Percentiles rank a stretch among this genome's conserved stretches.
Evolutionary conservation across 2,113 vertebrate species (phyloP).

Genomic region (Atractosteus spatula): DNA sequence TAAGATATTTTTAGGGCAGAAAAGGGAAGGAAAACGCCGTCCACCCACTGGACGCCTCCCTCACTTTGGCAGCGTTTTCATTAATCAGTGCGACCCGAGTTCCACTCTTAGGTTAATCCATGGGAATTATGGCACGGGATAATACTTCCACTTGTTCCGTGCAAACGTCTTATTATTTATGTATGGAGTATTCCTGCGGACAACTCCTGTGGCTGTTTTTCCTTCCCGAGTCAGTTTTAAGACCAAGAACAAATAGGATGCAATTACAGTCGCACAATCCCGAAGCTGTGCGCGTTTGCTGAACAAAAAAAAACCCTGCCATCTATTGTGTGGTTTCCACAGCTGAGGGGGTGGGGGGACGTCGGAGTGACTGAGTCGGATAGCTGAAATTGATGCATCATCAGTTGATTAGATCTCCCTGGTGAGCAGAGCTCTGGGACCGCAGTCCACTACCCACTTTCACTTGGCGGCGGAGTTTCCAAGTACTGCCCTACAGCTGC

Average conservation of each 20-base stretch:
- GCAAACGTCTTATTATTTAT: no score
- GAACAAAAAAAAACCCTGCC: background rate
- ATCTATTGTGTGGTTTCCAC: constrained; percentile 2
- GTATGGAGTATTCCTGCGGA: no score
- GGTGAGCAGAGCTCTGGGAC: background rate
- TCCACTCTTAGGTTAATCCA: no score
- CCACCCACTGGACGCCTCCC: background rate
- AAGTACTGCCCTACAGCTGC: background rate
- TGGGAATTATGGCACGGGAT: no score
- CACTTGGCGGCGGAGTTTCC: background rate
- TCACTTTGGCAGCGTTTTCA: background rate
- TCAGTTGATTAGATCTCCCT: constrained; percentile 21
- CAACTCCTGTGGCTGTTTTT: no score
- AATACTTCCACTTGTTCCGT: no score
- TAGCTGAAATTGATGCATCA: constrained; percentile 17
- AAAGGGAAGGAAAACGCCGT: constrained; percentile 17
- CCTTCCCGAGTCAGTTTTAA: no score
- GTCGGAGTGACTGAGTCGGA: constrained; percentile 1
- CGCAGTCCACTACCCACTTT: background rate
- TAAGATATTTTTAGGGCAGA: constrained; percentile 11
- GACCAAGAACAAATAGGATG: no score
- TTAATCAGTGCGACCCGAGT: background rate
- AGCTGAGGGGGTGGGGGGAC: background rate
- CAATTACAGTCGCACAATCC: no score
- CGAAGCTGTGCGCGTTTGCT: background rate